Conservation (phyloP, 2,113 vertebrate species). For the Lethenteron camtschaticum region DNA sequence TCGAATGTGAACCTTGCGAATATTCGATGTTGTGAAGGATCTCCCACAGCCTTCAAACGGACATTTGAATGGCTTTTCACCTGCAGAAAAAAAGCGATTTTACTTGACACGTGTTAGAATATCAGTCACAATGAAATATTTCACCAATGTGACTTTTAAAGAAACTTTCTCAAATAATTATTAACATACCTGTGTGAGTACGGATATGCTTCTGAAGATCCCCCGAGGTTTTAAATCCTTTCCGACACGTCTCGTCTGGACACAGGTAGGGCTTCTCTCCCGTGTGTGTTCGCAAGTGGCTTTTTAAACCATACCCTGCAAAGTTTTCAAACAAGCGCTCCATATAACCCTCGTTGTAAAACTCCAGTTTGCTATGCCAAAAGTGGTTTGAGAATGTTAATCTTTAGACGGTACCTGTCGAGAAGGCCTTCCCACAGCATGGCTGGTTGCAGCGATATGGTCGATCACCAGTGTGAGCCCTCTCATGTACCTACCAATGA, state of each 20-base stretch:
- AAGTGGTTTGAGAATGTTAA: no score
- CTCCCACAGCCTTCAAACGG: slow-evolving; percentile 81
- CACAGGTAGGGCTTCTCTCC: slow-evolving; percentile 94
- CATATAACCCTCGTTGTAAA: no score
- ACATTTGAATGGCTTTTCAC: slow-evolving; percentile 92
- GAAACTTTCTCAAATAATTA: neutral
- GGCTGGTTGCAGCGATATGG: slow-evolving; percentile 72
- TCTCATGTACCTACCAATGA: slow-evolving; percentile 61
- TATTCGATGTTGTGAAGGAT: slow-evolving; percentile 96
- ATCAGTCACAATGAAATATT: no score
- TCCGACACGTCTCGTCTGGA: slow-evolving; percentile 78
- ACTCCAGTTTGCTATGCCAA: no score
- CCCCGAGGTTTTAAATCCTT: slow-evolving; percentile 94
- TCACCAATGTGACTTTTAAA: neutral
- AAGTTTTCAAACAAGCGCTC: neutral
- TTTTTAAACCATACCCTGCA: slow-evolving; percentile 77
- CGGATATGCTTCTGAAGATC: slow-evolving; percentile 93
- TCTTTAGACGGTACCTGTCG: slow-evolving; percentile 46
- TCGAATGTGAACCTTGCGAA: slow-evolving; percentile 91
- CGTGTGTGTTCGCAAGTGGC: slow-evolving; percentile 84
- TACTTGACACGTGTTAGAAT: no score
- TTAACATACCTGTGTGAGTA: slow-evolving; percentile 63
- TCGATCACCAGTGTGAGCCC: slow-evolving; percentile 89
- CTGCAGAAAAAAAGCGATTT: slow-evolving; percentile 19
- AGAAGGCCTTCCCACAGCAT: slow-evolving; percentile 89